Conservation (phyloP, 2,888 invertebrate species). For the Pandemis heparana region DNA sequence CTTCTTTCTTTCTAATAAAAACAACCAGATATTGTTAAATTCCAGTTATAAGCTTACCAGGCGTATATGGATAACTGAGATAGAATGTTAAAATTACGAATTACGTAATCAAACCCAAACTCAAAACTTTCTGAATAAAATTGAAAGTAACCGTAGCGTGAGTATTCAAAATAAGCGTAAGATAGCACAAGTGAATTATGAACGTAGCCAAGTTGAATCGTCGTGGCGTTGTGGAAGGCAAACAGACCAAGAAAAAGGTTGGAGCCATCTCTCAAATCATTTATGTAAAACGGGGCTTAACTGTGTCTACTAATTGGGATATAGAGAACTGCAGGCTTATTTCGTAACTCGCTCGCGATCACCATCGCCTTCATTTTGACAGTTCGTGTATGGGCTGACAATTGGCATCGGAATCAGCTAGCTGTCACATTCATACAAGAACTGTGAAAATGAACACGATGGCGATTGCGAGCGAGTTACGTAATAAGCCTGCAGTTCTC, state of each 20-base stretch:
- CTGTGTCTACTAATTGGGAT: slow-evolving; percentile 40
- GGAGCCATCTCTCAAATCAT: slow-evolving; percentile 43
- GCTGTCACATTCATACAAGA: too few relatives aligned
- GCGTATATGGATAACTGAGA: background rate
- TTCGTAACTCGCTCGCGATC: too few relatives aligned
- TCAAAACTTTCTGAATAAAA: slow-evolving; percentile 10
- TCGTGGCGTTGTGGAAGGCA: slow-evolving; percentile 18
- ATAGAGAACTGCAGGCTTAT: too few relatives aligned
- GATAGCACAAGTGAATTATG: slow-evolving; percentile 37
- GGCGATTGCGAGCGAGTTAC: too few relatives aligned
- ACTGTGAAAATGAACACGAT: too few relatives aligned
- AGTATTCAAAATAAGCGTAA: slow-evolving; percentile 31
- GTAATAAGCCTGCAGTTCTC: too few relatives aligned
- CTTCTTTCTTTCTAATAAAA: too few relatives aligned
- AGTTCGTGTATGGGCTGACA: too few relatives aligned
- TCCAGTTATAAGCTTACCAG: too few relatives aligned
- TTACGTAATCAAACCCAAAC: background rate
- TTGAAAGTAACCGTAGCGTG: slow-evolving; percentile 33
- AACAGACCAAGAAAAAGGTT: slow-evolving; percentile 37
- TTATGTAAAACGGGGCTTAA: slow-evolving; percentile 41
- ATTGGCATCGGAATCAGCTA: too few relatives aligned
- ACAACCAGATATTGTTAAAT: too few relatives aligned
- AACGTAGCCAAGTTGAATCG: slow-evolving; percentile 31
- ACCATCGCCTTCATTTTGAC: too few relatives aligned
- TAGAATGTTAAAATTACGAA: background rate